phyloP scores from a whole-genome alignment of 2,888 invertebrate genomes.

The Pachydiplax longipennis region DNA sequence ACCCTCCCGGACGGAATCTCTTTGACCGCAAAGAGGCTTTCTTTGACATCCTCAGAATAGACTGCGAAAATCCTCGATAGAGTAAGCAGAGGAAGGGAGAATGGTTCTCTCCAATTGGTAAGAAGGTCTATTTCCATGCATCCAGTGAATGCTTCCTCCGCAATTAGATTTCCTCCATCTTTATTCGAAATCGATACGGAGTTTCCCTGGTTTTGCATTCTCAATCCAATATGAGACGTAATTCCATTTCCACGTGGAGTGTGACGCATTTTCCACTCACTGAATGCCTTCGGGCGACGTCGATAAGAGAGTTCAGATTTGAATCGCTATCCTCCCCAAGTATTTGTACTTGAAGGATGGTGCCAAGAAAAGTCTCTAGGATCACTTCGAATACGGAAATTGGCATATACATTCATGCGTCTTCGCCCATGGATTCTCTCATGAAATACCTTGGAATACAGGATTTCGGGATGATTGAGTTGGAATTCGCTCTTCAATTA shows the following conservation, averaged over 20 bases:
- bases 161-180: conserved; percentile 35
- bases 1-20: no score
- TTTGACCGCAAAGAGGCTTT: no score
- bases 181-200: conserved; percentile 19
- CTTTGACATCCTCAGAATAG: no score
- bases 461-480: no score
- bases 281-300: neutral
- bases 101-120: neutral
- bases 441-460: no score
- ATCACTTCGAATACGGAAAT: no score
- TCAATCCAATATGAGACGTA: conserved; percentile 25
- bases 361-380: neutral
- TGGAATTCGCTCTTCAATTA: no score
- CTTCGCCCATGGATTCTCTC: no score
- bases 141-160: neutral
- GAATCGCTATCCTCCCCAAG: neutral
- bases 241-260: neutral
- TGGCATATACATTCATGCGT: no score
- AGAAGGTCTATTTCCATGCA: neutral
- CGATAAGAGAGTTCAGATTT: neutral
- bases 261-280: neutral
- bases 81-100: neutral
- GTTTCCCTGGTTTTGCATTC: conserved; percentile 28
- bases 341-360: neutral
- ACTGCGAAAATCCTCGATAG: no score